These are phyloP conservation scores for Rutpela maculata DNA, from an alignment of 2,888 invertebrate genomes.

Conservation along the genomic window DNA sequence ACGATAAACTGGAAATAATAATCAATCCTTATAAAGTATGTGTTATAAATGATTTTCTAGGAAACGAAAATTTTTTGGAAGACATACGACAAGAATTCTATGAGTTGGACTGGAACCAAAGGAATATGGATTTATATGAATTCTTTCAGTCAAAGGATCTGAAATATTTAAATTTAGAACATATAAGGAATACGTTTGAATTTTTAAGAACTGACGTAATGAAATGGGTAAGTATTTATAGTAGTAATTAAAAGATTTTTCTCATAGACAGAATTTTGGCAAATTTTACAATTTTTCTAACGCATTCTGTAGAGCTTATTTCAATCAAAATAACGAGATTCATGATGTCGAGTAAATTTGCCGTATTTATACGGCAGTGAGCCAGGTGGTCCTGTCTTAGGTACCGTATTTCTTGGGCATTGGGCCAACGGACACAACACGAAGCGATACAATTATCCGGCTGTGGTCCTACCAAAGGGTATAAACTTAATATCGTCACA, in stretches of 20 bases:
- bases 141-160: conserved; percentile 89
- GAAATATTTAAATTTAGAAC: conserved; percentile 75
- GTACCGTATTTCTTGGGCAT: too few species aligned
- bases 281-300: too few species aligned
- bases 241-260: conserved; percentile 38
- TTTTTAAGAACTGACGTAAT: conserved; percentile 81
- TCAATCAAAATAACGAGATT: too few species aligned
- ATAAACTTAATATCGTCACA: too few species aligned
- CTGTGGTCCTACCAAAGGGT: too few species aligned
- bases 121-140: conserved; percentile 92
- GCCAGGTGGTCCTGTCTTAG: too few species aligned
- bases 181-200: conserved; percentile 80
- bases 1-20: conserved; percentile 76
- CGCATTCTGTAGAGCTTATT: too few species aligned
- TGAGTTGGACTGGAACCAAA: conserved; percentile 81
- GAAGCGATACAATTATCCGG: too few species aligned
- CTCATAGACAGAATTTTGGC: too few species aligned
- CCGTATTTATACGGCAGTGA: too few species aligned
- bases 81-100: conserved; percentile 82
- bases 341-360: too few species aligned
- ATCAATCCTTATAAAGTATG: conserved; percentile 82
- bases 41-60: conserved; percentile 79
- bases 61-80: conserved; percentile 77
- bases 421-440: too few species aligned
- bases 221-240: conserved; percentile 78